Evolutionary conservation across 1,140 invertebrate genomes (phyloP).

Genomic region (Diuraphis noxia): DNA sequence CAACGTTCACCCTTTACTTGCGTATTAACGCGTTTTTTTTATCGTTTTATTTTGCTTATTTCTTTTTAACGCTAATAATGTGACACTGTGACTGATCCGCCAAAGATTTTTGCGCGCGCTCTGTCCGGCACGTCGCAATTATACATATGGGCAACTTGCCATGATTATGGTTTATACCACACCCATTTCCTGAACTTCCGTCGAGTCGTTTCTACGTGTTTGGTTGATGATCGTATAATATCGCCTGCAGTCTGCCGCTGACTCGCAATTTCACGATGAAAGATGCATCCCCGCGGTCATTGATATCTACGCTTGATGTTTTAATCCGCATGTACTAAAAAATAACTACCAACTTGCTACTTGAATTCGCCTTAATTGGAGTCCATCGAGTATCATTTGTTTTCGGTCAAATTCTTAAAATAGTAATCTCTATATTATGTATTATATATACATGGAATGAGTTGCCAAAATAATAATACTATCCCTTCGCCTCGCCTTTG

Average conservation of each 20-base stretch:
- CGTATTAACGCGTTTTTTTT: not conserved
- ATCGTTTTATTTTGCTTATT: not conserved
- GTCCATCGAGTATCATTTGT: not conserved
- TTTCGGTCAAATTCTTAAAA: not conserved
- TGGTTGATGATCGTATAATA: not conserved
- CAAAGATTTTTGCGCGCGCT: not conserved
- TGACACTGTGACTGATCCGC: not conserved
- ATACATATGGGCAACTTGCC: not conserved
- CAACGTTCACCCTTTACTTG: not conserved
- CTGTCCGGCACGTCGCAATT: not conserved
- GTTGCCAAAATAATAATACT: slow-evolving; percentile 11
- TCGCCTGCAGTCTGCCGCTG: not conserved
- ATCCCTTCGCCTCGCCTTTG: not conserved
- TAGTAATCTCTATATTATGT: slow-evolving; percentile 3
- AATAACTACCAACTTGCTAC: not conserved
- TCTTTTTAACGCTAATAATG: not conserved
- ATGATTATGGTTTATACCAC: not conserved
- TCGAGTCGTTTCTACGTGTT: not conserved
- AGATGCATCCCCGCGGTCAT: no score
- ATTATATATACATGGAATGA: not conserved
- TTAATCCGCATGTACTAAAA: not conserved
- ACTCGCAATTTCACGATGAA: no score
- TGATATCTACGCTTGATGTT: not conserved
- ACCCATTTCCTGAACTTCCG: not conserved
- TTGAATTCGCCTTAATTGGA: not conserved